These are phyloP conservation scores for Tiphia femorata DNA, from an alignment of 2,888 invertebrate genomes.

Conservation along the genomic window DNA sequence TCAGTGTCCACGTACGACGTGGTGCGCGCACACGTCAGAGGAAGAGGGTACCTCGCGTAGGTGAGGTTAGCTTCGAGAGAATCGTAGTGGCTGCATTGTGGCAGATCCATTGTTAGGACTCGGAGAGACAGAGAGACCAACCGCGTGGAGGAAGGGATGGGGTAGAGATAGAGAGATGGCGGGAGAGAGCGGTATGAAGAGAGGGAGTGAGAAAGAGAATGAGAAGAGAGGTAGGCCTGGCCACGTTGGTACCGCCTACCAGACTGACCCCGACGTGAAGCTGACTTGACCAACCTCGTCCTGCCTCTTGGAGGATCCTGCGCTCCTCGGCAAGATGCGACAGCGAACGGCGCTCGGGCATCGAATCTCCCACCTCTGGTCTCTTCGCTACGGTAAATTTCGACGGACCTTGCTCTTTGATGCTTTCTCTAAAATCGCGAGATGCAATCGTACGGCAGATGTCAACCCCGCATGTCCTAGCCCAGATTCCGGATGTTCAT, in stretches of 20 bases:
- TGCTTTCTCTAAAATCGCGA: too few species aligned
- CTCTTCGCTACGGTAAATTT: too few species aligned
- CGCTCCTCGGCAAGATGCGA: too few species aligned
- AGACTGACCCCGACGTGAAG: conserved; percentile 57
- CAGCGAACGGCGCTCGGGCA: neutral
- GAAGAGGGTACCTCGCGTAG: conserved; percentile 29
- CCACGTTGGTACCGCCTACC: conserved; percentile 63
- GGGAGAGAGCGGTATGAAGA: neutral
- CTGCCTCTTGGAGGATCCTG: conserved; percentile 52
- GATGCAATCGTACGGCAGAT: too few species aligned
- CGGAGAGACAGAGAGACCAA: conserved; percentile 6
- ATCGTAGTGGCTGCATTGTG: conserved; percentile 51
- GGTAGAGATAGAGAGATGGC: neutral
- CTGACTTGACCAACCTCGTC: conserved; percentile 46
- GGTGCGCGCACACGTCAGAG: conserved; percentile 22
- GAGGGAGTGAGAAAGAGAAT: conserved; percentile 11
- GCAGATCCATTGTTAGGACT: conserved; percentile 58
- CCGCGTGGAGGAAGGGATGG: neutral
- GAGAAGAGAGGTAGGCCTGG: conserved; percentile 59
- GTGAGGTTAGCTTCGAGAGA: conserved; percentile 33
- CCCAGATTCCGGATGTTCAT: too few species aligned
- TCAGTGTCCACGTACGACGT: conserved; percentile 37
- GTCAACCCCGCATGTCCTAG: too few species aligned
- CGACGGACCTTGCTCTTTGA: too few species aligned
- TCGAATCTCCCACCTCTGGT: neutral